A percentile compares a stretch with the other conserved stretches of the same genome.
phyloP scores from a whole-genome alignment of 2,888 invertebrate genomes.

The Drosophila leonis region DNA sequence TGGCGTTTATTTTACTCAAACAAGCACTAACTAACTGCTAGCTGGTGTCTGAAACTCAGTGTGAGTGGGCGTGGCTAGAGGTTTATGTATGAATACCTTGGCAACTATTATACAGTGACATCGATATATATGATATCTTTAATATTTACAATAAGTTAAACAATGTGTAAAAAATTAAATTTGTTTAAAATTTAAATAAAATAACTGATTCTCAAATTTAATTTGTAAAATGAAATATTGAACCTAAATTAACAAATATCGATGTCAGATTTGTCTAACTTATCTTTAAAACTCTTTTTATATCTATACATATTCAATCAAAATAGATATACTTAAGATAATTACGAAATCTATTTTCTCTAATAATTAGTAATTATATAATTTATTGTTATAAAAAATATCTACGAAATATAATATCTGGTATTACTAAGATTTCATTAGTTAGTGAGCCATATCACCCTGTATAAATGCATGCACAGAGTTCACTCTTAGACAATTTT shows the following conservation, averaged over 20 bases:
- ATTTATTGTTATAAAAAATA: not conserved
- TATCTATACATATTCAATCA: too few species aligned
- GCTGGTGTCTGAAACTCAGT: constrained; percentile 6
- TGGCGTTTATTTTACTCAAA: constrained; percentile 81
- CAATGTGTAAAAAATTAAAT: too few species aligned
- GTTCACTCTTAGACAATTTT: constrained; percentile 51
- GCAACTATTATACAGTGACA: constrained; percentile 44
- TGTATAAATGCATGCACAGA: constrained; percentile 33
- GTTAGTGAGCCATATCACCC: constrained; percentile 44
- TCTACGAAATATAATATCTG: not conserved
- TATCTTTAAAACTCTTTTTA: too few species aligned
- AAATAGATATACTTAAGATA: too few species aligned
- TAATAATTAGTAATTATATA: not conserved
- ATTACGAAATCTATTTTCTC: not conserved
- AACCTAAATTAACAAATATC: too few species aligned
- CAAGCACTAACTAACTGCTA: constrained; percentile 72
- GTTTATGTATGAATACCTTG: constrained; percentile 15
- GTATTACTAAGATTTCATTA: not conserved
- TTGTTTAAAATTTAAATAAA: too few species aligned
- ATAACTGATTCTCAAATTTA: too few species aligned
- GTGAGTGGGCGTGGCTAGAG: constrained; percentile 12
- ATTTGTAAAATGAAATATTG: too few species aligned
- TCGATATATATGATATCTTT: constrained; percentile 9
- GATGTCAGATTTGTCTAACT: too few species aligned
- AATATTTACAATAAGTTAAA: not conserved